Evolutionary conservation across 2,113 vertebrate genomes (phyloP).

Genomic region (Calidris pugnax): DNA sequence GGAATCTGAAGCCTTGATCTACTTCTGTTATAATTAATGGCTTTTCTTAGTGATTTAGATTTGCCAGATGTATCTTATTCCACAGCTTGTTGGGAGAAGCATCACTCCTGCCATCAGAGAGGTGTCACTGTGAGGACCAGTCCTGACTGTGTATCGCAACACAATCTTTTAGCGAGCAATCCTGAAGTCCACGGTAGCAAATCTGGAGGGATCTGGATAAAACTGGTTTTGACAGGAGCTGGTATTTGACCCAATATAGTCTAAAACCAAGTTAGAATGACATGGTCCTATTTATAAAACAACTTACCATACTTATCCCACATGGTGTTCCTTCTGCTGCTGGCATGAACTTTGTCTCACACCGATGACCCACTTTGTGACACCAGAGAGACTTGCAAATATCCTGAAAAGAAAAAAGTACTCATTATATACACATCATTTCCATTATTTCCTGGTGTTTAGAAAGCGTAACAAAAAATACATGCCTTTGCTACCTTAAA

Average conservation of each 20-base stretch:
- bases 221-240: not conserved
- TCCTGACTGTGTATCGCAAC: not conserved
- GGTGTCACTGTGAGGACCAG: not conserved
- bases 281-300: not conserved
- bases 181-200: not conserved
- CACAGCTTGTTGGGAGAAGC: rapidly evolving
- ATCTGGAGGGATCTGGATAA: not conserved
- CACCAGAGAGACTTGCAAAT: slow-evolving; percentile 99
- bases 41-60: not conserved
- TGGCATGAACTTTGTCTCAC: slow-evolving; percentile 99
- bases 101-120: not conserved
- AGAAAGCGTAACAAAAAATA: not conserved
- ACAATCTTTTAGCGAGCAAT: not conserved
- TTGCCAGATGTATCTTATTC: not conserved
- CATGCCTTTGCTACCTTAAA: not conserved
- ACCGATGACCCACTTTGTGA: slow-evolving; percentile 90
- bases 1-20: not conserved
- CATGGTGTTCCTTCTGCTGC: slow-evolving; percentile 95
- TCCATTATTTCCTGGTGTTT: not conserved
- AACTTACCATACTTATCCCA: slow-evolving; percentile 92
- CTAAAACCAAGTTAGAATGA: not conserved
- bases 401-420: slow-evolving; percentile 81
- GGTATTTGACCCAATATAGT: not conserved
- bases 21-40: not conserved
- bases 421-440: not conserved